Evolutionary conservation across 2,888 invertebrate genomes (phyloP), one percentile per base, ranked within the genome.

Genomic region (Cerastis leucographa): DNA sequence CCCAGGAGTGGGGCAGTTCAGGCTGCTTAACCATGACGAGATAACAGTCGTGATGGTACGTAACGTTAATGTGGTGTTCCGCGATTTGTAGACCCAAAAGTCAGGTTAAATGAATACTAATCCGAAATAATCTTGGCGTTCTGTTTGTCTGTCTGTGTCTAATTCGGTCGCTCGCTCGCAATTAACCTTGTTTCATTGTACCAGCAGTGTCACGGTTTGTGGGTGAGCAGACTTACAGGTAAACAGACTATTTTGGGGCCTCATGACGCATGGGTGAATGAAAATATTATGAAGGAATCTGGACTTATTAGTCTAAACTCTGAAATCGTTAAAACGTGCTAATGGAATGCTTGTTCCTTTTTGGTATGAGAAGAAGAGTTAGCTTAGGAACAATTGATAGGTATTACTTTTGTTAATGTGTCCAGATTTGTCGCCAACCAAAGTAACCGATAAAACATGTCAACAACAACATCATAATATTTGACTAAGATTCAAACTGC

Each of bases 141-240:
- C 40, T 76, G 80, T 82, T 85, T 70, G 71, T 85, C 79, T 71
- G 83, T 77, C 82, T 73, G 71, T 11, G 44, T 85, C 73, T 87
- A 87, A 87, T 68, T 87, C 61, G 62, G 73, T 75, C 76, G 65
- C 79, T 65, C 49, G 74, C n/a, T 25, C 64, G 74, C 61, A 75
- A 80, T 83, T 80, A 83, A 80, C 87, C 87, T 85, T 71, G 71
- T 80, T 87, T 85, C 69, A 71, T 61, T 71, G 75, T 74, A 62
- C 19, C 44, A 22, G 51, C 81, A 80, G 71, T 85, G 85, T 76
- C 83, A 77, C 51, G 71, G 82, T 61, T 83, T 73, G 29, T 71
- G 75, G 85, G 81, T 84, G 66, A 81, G 82, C 76, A 81, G 76
- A 85, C 76, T 29, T 25, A 25, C 71, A 83, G 85, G 83, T 81